phyloP scores from a whole-genome alignment of 2,113 vertebrate species.

The Cairina moschata region DNA sequence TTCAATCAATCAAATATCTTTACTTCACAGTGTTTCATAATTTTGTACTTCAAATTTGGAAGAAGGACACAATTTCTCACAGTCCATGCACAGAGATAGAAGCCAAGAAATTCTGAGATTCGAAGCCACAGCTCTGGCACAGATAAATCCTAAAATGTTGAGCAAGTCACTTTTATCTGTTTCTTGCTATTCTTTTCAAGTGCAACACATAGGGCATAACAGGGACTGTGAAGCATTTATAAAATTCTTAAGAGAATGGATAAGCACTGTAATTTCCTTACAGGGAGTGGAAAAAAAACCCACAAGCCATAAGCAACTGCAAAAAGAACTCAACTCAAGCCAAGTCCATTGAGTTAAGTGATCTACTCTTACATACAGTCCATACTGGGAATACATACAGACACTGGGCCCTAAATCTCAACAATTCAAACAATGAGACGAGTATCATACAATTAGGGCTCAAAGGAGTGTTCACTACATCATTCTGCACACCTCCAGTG shows the following conservation, averaged over 20 bases:
- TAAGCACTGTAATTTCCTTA: background rate
- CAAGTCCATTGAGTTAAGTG: background rate
- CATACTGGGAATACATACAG: background rate
- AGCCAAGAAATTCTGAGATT: background rate
- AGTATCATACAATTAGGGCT: fast-evolving
- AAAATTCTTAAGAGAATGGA: background rate
- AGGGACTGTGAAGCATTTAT: background rate
- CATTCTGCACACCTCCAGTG: background rate
- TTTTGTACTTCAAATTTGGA: background rate
- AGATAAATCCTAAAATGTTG: background rate
- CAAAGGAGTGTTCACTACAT: background rate
- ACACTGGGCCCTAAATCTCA: background rate
- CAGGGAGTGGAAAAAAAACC: background rate
- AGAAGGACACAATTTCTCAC: background rate
- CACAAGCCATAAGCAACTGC: background rate
- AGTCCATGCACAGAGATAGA: background rate
- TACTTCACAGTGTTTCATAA: background rate
- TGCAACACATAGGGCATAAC: background rate
- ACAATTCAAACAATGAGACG: background rate
- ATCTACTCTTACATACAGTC: background rate
- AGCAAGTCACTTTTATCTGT: background rate
- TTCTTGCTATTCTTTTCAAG: background rate
- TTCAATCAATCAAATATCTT: background rate
- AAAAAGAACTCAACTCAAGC: background rate
- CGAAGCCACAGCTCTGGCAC: background rate